Evolutionary conservation across 2,797 vertebrate species (phyloP).

Genomic region (Botia kubotai): DNA sequence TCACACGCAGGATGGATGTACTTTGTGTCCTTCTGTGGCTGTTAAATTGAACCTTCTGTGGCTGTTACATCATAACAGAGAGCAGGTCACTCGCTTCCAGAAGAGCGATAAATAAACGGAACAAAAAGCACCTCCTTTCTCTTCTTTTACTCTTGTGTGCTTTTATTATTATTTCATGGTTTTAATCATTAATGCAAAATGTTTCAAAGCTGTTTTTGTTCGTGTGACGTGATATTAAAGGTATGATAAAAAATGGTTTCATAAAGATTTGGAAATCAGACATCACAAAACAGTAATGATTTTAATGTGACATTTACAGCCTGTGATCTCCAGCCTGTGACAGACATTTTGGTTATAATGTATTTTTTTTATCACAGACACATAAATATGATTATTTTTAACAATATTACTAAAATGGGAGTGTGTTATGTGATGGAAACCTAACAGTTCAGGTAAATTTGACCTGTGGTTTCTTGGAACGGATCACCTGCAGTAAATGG

Average conservation of each 20-base stretch:
- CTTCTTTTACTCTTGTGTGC: neutral
- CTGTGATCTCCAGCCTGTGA: neutral
- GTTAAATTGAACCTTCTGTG: conserved; percentile 62
- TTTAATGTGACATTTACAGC: neutral
- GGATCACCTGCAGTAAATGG: neutral
- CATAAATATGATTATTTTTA: too few relatives aligned
- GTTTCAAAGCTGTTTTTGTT: neutral
- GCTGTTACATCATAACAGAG: conserved; percentile 61
- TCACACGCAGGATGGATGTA: neutral
- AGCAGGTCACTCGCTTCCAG: conserved; percentile 26
- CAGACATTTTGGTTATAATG: too few relatives aligned
- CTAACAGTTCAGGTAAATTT: too few relatives aligned
- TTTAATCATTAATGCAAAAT: neutral
- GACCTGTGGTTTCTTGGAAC: neutral
- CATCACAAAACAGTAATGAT: neutral
- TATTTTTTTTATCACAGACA: too few relatives aligned
- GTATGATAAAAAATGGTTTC: neutral
- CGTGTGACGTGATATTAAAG: neutral
- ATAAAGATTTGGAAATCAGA: neutral
- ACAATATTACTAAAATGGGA: too few relatives aligned
- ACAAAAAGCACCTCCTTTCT: conserved; percentile 20
- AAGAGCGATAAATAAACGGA: conserved; percentile 42
- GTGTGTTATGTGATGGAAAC: too few relatives aligned
- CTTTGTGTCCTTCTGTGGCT: conserved; percentile 47
- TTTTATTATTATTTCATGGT: conserved; percentile 8